Evolutionary conservation across 2,888 invertebrate genomes (phyloP).

Genomic region (Tenthredo scrophulariae): DNA sequence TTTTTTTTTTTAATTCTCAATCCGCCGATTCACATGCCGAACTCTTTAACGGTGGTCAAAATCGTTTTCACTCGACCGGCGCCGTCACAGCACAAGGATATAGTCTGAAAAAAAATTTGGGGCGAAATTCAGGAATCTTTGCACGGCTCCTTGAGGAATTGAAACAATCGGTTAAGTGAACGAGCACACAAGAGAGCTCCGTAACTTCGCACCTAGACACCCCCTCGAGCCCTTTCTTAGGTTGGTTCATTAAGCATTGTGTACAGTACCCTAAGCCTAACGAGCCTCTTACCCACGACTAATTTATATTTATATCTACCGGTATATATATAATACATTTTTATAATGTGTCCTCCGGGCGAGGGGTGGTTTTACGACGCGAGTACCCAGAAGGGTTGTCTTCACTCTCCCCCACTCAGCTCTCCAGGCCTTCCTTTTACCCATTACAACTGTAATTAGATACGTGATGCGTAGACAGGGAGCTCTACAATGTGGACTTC

Average conservation of each 20-base stretch:
- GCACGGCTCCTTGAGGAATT: constrained; percentile 2
- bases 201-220: constrained; percentile 47
- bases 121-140: neutral
- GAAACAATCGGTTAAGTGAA: constrained; percentile 46
- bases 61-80: neutral
- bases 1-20: constrained; percentile 11
- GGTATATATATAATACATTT: constrained; percentile 64
- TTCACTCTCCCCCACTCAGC: constrained; percentile 41
- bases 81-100: neutral
- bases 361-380: constrained; percentile 57
- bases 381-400: constrained; percentile 58
- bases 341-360: constrained; percentile 64
- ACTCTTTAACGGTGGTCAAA: neutral
- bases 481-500: constrained; percentile 38
- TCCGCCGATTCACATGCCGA: neutral
- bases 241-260: constrained; percentile 56
- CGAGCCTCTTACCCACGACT: constrained; percentile 58
- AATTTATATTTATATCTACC: constrained; percentile 65
- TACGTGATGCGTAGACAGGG: constrained; percentile 55
- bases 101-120: neutral
- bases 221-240: constrained; percentile 55
- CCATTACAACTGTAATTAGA: constrained; percentile 57
- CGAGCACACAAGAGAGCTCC: constrained; percentile 42
- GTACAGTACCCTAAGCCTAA: constrained; percentile 59
- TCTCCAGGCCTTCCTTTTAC: constrained; percentile 51